Base-by-base conservation (phyloP, 2,797 vertebrate genomes). In the Phalloptychus januarius region DNA sequence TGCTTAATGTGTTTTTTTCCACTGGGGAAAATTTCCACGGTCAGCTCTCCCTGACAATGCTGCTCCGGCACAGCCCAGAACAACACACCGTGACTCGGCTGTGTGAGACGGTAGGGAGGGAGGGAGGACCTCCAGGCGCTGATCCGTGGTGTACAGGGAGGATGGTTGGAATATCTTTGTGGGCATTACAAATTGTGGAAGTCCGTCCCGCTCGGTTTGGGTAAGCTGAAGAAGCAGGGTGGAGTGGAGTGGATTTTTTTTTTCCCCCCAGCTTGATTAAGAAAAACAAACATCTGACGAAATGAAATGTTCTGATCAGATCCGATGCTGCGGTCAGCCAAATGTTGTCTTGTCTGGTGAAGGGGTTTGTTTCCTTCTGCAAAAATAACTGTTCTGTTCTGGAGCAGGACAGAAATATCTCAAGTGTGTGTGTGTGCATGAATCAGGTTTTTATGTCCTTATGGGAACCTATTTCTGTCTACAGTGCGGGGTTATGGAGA, bases 11-110 rank as follows among this genome's bases (percentile, higher is more conserved):
- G 12, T 81, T 89, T 93, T 93, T 83, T 94, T 92, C 91, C 91
- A 92, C 81, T 44, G 48, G 82, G 92, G 83, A 92, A 89, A 85
- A 82, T 93, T 85, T 94, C 86, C 91, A 91, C 85, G 40, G 76
- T 87, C 82, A 90, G 88, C 84, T 92, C 84, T 92, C 86, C 84
- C 86, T 86, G 85, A 91, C 87, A 86, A 82, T 86, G 36, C 28
- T 15, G 69, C 85, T 87, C 78, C 79, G 76, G 85, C 82, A 79
- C 81, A 88, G 81, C 77, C 54, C 82, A 78, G 81, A 88, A 80
- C 87, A 91, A 91, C 90, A 89, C 82, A 86, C 84, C 87, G 81
- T 93, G 91, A 93, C 90, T 94, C 91, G 76, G 82, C 54, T 78
- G 46, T 65, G 36, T 38, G 71, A 80, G 79, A 83, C 79, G 65